Base-by-base conservation (phyloP, 2,888 invertebrate species). In the Zelleria hepariella region DNA sequence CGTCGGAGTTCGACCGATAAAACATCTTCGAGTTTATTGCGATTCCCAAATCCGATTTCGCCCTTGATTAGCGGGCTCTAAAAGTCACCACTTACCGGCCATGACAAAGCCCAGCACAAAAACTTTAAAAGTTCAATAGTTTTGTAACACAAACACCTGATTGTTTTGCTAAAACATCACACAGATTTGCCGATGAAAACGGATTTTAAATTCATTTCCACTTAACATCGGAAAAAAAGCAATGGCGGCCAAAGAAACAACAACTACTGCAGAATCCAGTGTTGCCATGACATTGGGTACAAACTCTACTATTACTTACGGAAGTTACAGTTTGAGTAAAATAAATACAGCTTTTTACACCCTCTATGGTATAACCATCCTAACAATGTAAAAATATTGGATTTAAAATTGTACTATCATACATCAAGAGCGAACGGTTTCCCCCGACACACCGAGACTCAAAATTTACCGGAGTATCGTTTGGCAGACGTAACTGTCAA, bases 51-150 rank as follows among this genome's bases (percentile, higher is more conserved):
- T 85, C 87, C 87, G 20, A 53, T 42, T 10, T 89, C 88, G 87
- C 87, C 88, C 89, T 89, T 89, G 86, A 86, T 79, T 85, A 85
- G 78, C 82, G 85, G 85, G 85, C 84, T 84, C 85, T 82, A 87
- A 88, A 89, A 89, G 87, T 88, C 88, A 86, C 87, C 89, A 93
- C 93, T 93, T 93, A 93, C 93, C 93, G 93, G 93, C 93, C 94
- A 94, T 94, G 92, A 92, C 93, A 93, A 91, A 91, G 83, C 86
- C 88, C 87, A 87, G 88, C 88, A 87, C 87, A 83, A 86, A 79
- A 86, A 86, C 85, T 86, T 80, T 82, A 82, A 78, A 80, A 87
- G 84, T 87, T 85, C 78, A 67, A 87, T 80, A 87, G 84, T 89
- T 82, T 83, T 79, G 82, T 69, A 76, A 79, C 89, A 88, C 89